Evolutionary conservation across 2,888 invertebrate genomes (phyloP), one percentile per base, ranked within the genome.

Genomic region (Marronus borbonicus): DNA sequence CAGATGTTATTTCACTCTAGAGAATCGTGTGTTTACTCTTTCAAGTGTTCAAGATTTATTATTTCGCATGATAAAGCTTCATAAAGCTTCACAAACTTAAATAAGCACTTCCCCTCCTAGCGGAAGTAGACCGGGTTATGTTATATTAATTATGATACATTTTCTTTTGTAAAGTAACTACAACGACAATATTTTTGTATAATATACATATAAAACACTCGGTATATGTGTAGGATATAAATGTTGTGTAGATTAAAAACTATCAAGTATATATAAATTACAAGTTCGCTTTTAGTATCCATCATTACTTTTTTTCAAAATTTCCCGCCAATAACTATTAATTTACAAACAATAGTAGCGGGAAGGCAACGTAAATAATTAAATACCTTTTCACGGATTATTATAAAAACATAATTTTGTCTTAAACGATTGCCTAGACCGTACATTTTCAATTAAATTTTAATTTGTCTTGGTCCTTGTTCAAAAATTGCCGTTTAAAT

Each of bases 401-500:
- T 82, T 82, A 79, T 80, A 76, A 80, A 80, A 80, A 80, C 82
- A 83, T 83, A 83, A 83, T 83, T 80, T 83, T 69, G 76, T 80
- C 80, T 83, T 83, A 82, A 83, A 83, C 81, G 82, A 82, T 83
- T 83, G 82, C 81, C 82, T 83, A 82, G 81, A 82, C 82, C 81
- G 83, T 82, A 81, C 70, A 82, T 80, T 83, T 83, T 83, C 83
- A 83, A 83, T 83, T 83, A 83, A 83, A 82, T 82, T 81, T 79
- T 78, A 80, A 83, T 83, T 83, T 80, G 83, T 81, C 78, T 66
- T 82, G 83, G 83, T 83, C 80, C 83, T 82, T 79, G 81, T 81
- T 78, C 76, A 78, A 78, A 70, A 78, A 81, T 80, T 80, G 80
- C 77, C 81, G 78, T 79, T 78, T 76, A 76, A 79, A 77, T 78